Evolutionary conservation across 1,140 invertebrate species (phyloP).

Genomic region (Akabosia matsudoensis): DNA sequence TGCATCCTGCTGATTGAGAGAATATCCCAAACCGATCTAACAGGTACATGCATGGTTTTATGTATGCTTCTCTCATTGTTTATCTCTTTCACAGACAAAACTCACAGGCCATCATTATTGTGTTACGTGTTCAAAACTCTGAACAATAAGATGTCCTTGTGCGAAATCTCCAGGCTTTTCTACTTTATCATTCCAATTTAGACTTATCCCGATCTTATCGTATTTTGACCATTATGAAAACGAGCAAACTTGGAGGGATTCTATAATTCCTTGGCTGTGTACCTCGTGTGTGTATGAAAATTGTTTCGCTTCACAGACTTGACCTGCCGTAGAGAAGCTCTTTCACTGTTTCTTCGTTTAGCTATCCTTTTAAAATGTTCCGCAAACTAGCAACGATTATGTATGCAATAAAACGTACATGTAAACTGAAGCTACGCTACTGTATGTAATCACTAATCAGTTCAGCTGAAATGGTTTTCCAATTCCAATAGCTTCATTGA

Average conservation of each 20-base stretch:
- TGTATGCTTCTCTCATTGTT: background rate
- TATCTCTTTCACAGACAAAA: background rate
- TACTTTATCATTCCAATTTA: slow-evolving; percentile 8
- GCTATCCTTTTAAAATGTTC: too few species aligned
- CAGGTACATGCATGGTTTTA: background rate
- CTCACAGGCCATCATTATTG: too few species aligned
- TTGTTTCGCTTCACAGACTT: background rate
- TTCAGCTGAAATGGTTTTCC: too few species aligned
- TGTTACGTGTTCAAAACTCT: too few species aligned
- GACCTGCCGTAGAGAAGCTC: too few species aligned
- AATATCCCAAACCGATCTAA: background rate
- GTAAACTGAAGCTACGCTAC: background rate
- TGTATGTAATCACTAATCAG: too few species aligned
- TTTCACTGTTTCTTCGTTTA: background rate
- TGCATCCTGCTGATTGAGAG: slow-evolving; percentile 14
- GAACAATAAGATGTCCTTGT: slow-evolving; percentile 16
- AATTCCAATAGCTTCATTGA: too few species aligned
- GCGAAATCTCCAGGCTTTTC: background rate
- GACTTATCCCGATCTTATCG: background rate
- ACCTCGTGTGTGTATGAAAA: background rate
- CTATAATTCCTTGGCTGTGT: background rate
- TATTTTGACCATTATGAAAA: slow-evolving; percentile 8
- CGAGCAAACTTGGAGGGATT: background rate
- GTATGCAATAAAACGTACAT: too few species aligned
- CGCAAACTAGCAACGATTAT: too few species aligned